phyloP scores from a whole-genome alignment of 1,140 invertebrate genomes.

The Harlomillsia oculata region DNA sequence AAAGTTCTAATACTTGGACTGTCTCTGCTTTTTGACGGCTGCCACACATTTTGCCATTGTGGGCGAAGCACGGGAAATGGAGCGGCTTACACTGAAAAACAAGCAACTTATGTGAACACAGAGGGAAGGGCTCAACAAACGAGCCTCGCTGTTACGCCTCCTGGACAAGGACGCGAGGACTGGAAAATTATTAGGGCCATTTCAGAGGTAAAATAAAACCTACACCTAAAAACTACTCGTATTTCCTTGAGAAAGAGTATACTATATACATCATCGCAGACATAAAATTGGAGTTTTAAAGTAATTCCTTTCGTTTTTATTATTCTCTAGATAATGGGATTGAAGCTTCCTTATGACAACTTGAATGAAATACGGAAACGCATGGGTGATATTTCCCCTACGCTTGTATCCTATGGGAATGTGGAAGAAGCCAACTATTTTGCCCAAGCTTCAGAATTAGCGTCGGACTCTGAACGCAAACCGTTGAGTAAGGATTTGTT shows the following conservation, averaged over 20 bases:
- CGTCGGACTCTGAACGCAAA: conserved; percentile 45
- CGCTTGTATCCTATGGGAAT: conserved; percentile 70
- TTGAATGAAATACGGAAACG: conserved; percentile 72
- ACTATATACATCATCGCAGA: background rate
- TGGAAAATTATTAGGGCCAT: conserved; percentile 95
- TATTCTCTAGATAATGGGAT: conserved; percentile 58
- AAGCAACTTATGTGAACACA: conserved; percentile 91
- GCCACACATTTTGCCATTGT: conserved; percentile 98
- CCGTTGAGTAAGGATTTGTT: conserved; percentile 52
- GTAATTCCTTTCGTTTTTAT: conserved; percentile 10
- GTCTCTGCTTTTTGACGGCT: conserved; percentile 68
- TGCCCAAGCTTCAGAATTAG: conserved; percentile 58
- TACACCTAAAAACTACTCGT: no score
- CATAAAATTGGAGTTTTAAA: background rate
- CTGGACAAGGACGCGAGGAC: conserved; percentile 87
- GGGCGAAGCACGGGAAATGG: conserved; percentile 92
- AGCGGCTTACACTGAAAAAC: conserved; percentile 97
- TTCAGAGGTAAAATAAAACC: conserved; percentile 66
- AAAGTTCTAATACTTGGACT: conserved; percentile 47
- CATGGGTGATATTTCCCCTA: conserved; percentile 75
- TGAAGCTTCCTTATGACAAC: conserved; percentile 79
- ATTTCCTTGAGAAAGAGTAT: no score
- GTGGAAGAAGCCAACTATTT: conserved; percentile 76
- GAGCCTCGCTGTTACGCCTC: conserved; percentile 77
- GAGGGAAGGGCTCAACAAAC: conserved; percentile 96